Base-by-base conservation (phyloP, 2,797 vertebrate species). In the Semaprochilodus insignis region DNA sequence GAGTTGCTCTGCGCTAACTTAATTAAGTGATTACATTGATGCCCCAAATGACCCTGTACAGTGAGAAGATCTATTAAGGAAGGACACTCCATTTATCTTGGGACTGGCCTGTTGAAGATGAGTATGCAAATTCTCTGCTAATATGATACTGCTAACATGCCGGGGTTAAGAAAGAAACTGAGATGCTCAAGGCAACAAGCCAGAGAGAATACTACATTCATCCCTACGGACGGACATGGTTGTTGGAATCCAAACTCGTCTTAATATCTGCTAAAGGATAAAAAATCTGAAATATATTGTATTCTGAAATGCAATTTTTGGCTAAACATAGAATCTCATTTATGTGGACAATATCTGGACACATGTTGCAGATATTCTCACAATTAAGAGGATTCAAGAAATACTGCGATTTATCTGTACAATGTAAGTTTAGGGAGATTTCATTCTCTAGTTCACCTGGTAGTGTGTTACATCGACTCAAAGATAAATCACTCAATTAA, bases 11-110 rank as follows among this genome's bases (percentile, higher is more conserved):
- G 27, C 16, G 10, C 44, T 54, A 80, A 62, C 73, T 63, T 78
- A 83, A 78, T 83, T 79, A 78, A 69, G 23, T 60, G 76, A 83
- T 79, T 65, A 48, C 78, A 74, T 19, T 69, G 34, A 73, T 66
- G 63, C 23, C 23, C 40, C 63, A 48, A 36, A 77, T 77, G 75
- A 13, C 55, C 66, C 52, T 25, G 8, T 21, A 82, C 66, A 51
- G 73, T 62, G 57, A 72, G 40, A 51, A 77, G n/a, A 55, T 65
- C 66, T 77, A 55, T 40, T 40, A 63, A 44, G 44, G 13, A 72
- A 54, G 57, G 60, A 6, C 31, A n/a, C 3, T 62, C 11, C 27
- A 72, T 36, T 70, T 77, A 57, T 51, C 65, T 69, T 25, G 21
- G 27, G 36, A 60, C 5, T 14, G 17, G 48, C 21, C 13, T 17